Percentiles rank a stretch among this genome's conserved stretches.
These are phyloP conservation scores for Ephestia elutella DNA, from an alignment of 1,140 invertebrate species.

Conservation along the genomic window DNA sequence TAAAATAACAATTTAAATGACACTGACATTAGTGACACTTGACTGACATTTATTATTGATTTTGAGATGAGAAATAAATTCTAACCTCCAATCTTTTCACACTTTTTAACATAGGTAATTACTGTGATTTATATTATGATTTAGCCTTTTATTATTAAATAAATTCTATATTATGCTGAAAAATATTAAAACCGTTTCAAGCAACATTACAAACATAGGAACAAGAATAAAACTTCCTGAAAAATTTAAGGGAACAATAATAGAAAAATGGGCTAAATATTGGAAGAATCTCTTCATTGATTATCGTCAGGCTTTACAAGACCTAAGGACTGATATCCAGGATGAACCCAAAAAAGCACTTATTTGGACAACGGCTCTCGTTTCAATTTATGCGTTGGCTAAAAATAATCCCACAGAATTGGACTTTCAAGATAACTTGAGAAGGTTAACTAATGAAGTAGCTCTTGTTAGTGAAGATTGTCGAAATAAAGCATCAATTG, in stretches of 20 bases:
- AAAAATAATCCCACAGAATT: constrained; percentile 80
- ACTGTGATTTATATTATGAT: too few species aligned
- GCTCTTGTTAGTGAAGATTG: constrained; percentile 78
- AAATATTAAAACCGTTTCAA: constrained; percentile 27
- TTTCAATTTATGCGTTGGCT: constrained; percentile 55
- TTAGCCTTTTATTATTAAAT: background rate
- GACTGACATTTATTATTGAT: too few species aligned
- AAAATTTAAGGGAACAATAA: constrained; percentile 76
- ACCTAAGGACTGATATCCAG: constrained; percentile 75
- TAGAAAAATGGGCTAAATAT: constrained; percentile 79
- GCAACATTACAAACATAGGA: constrained; percentile 21
- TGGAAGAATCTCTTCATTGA: constrained; percentile 78
- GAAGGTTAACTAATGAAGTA: constrained; percentile 77
- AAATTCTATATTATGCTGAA: constrained; percentile 28
- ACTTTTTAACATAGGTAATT: too few species aligned
- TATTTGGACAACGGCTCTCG: constrained; percentile 63
- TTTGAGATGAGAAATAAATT: too few species aligned
- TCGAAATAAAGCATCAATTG: constrained; percentile 79
- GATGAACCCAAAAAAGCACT: constrained; percentile 75
- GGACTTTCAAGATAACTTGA: constrained; percentile 76
- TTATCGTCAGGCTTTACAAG: constrained; percentile 76
- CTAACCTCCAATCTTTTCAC: background rate
- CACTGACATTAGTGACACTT: too few species aligned
- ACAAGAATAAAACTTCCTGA: constrained; percentile 60
- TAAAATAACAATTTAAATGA: too few species aligned